Evolutionary conservation across 2,113 vertebrate species (phyloP), one percentile per base, ranked within the genome.

Genomic region (Gopherus evgoodei): DNA sequence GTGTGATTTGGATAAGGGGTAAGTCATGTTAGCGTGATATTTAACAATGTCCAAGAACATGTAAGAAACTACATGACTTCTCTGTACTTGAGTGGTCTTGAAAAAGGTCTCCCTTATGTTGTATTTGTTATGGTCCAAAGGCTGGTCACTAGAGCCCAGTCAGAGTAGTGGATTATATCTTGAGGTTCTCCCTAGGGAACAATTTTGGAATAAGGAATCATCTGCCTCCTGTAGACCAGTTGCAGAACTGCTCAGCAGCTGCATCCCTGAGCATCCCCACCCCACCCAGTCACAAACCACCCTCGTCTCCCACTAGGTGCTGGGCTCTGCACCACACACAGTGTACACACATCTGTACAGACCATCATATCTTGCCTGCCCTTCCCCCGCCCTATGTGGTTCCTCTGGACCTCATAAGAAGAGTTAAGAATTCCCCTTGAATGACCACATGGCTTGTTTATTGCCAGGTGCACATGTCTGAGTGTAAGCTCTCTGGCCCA

Each of bases 51-150:
- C 79, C 83, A 91, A 95, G 84, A 81, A 86, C 81, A 87, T 79
- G 95, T 83, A 91, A 96, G 83, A 81, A 44, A 0, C 62, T 72
- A 1, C 3, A 6, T 84, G 81, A 89, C 80, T 81, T 89, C 72
- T 88, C 69, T 59, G 44, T 84, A 62, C 88, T 80, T 89, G 81
- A 56, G 22, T 42, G 53, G 24, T 56, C 52, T 29, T 83, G 76
- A 91, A 87, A 57, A 89, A 92, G 11, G 35, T 6, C 22, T 25
- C 72, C 22, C n/a, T 76, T 7, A 5, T 24, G 72, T 76, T 69
- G 72, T 13, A 69, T 91, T 83, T 91, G 89, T 91, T 84, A 84
- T 38, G 91, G 42, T 79, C 93, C 86, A 87, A 93, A 3, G 72
- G 69, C 82, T 1, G 6, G 91, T 85, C 86, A 19, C 80, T 76